Conservation (phyloP, 2,797 vertebrate species). For the Oryzias dopingdopingensis region DNA sequence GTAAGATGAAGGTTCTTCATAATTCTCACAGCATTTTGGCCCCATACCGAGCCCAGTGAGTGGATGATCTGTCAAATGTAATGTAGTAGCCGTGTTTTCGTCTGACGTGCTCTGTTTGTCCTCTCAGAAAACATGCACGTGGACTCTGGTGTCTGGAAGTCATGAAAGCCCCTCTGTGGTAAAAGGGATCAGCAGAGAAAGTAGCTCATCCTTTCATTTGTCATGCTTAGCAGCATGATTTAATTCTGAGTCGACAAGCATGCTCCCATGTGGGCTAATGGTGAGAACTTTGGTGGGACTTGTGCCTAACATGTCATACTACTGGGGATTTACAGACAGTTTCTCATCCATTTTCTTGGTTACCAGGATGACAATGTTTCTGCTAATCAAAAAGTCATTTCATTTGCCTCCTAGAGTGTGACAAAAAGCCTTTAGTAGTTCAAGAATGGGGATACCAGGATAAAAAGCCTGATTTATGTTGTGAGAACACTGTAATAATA, state of each 20-base stretch:
- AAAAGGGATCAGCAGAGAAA: conserved; percentile 1
- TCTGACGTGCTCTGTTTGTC: conserved; percentile 39
- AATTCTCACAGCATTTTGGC: conserved; percentile 30
- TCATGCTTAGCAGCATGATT: not conserved
- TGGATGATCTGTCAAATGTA: conserved; percentile 32
- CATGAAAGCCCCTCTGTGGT: conserved; percentile 1
- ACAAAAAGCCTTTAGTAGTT: too few species aligned
- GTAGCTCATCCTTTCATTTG: conserved; percentile 6
- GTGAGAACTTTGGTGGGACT: not conserved
- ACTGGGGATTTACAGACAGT: too few species aligned
- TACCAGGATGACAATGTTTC: too few species aligned
- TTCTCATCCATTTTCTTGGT: too few species aligned
- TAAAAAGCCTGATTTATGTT: too few species aligned
- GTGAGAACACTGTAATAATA: too few species aligned
- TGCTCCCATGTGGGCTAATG: not conserved
- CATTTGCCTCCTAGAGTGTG: too few species aligned
- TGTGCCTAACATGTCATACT: not conserved
- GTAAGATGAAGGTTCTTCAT: conserved; percentile 28
- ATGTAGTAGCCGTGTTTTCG: conserved; percentile 31
- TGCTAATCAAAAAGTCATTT: too few species aligned
- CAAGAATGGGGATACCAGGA: too few species aligned
- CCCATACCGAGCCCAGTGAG: conserved; percentile 30
- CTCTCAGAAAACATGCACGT: conserved; percentile 7
- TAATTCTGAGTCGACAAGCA: not conserved
- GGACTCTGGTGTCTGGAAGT: conserved; percentile 9